A percentile compares a stretch with the other conserved stretches of the same genome.
Conservation (phyloP, 2,888 invertebrate species). For the Emmelina monodactyla region DNA sequence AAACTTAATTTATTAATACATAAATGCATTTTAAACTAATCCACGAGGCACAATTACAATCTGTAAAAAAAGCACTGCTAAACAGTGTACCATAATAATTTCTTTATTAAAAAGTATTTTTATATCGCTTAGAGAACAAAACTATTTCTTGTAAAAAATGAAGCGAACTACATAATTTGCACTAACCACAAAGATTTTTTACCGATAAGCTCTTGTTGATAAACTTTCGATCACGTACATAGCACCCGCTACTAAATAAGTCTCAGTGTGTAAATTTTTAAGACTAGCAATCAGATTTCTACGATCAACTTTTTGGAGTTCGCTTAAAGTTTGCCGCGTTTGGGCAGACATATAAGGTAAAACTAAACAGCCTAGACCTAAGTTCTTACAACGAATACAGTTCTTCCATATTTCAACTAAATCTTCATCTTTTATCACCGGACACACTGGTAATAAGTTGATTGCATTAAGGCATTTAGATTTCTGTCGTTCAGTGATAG, state of each 20-base stretch:
- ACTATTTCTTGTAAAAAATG: too few species aligned
- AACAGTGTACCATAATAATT: too few species aligned
- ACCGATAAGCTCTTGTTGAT: conserved; percentile 13
- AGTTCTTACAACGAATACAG: conserved; percentile 48
- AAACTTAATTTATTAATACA: too few species aligned
- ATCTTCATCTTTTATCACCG: conserved; percentile 50
- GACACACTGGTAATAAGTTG: conserved; percentile 52
- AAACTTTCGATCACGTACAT: conserved; percentile 53
- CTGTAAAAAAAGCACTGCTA: too few species aligned
- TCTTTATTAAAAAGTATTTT: too few species aligned
- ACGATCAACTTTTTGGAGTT: conserved; percentile 50
- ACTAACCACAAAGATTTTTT: too few species aligned
- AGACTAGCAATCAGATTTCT: conserved; percentile 49
- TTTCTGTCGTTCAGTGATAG: conserved; percentile 53
- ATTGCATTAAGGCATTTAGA: conserved; percentile 45
- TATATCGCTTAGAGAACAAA: too few species aligned
- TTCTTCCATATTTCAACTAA: conserved; percentile 55
- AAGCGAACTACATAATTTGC: too few species aligned
- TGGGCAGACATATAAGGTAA: conserved; percentile 50
- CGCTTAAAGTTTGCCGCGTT: conserved; percentile 36
- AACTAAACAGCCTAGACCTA: conserved; percentile 49
- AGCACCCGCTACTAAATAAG: conserved; percentile 52
- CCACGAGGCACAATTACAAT: too few species aligned
- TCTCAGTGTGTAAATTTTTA: conserved; percentile 52
- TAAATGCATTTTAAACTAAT: too few species aligned